Evolutionary conservation across 1,140 invertebrate genomes (phyloP), one percentile per base, ranked within the genome.

Genomic region (Phymastichus coffea): DNA sequence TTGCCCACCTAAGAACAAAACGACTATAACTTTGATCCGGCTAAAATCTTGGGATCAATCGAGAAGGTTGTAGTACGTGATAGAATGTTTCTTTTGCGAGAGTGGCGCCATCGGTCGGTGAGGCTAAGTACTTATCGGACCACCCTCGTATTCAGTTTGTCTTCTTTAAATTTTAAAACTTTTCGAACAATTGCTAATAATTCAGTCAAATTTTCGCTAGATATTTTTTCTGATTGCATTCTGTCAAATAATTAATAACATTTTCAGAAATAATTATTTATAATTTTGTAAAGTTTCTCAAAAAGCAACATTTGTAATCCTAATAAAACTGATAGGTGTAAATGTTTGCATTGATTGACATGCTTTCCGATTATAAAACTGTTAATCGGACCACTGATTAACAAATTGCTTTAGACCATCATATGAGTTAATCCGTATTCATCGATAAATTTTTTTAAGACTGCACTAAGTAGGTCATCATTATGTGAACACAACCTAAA

Each of bases 401-500:
- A n/a, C 17, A 76, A 52, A 35, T 67, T 62, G 49, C 66, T 61
- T 12, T 82, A 65, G 17, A 77, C 69, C 62, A 81, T 67, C 0
- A 80, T 59, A 40, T 70, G 63, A 12, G 71, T 63, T 63, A 81
- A 61, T 14, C 77, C 81, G 68, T 73, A 77, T 43, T 76, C 68
- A 40, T 63, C 56, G 10, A 83, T 79, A 43, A 79, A 62, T 68
- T 80, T 79, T 7, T 78, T 55, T 1, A 65, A n/a, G 51, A 52
- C 46, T 58, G n/a, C n/a, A n/a, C 63, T 56, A 81, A 82, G 60
- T 70, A 82, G 7, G 79, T 64, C 70, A 82, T 67, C 66, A 74
- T 71, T 15, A 81, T 71, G 57, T 82, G 80, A 57, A 83, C 82
- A 1, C 71, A 33, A 25, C 81, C 81, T 19, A 81, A 58, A 58